Percentiles rank a stretch among this genome's conserved stretches.
These are phyloP conservation scores for Strigamia crassipes DNA, from an alignment of 2,888 invertebrate species.

Conservation along the genomic window DNA sequence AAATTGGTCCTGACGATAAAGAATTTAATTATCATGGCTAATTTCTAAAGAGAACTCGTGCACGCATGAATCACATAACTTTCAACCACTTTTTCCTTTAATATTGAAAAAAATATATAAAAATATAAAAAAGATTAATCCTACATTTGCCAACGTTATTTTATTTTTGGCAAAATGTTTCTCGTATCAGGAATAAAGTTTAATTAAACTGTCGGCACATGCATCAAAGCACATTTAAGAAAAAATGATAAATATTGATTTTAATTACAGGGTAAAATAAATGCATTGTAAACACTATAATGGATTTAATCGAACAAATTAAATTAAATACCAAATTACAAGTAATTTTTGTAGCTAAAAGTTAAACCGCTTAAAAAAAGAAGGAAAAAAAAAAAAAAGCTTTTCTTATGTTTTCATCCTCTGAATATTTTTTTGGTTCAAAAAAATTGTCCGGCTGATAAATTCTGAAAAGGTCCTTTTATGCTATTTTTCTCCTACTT, in stretches of 20 bases:
- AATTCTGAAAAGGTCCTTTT: not conserved
- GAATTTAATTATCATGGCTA: conserved; percentile 40
- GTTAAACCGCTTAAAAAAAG: too few species aligned
- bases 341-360: too few species aligned
- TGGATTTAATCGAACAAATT: not conserved
- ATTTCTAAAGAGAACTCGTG: conserved; percentile 23
- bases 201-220: not conserved
- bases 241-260: conserved; percentile 10
- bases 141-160: not conserved
- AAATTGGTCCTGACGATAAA: conserved; percentile 38
- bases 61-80: conserved; percentile 19
- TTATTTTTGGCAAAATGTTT: not conserved
- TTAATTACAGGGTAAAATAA: not conserved
- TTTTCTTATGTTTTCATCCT: not conserved
- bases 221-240: not conserved
- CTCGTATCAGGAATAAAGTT: not conserved
- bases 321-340: not conserved
- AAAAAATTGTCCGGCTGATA: conserved; percentile 9
- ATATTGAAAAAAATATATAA: not conserved
- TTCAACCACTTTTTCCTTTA: not conserved
- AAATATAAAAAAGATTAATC: not conserved
- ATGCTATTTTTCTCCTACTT: not conserved
- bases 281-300: not conserved
- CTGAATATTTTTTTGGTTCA: not conserved
- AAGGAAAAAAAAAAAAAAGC: not conserved